These are phyloP conservation scores for Myotis pilosus DNA, from an alignment of 2,797 vertebrate genomes.

Conservation along the genomic window DNA sequence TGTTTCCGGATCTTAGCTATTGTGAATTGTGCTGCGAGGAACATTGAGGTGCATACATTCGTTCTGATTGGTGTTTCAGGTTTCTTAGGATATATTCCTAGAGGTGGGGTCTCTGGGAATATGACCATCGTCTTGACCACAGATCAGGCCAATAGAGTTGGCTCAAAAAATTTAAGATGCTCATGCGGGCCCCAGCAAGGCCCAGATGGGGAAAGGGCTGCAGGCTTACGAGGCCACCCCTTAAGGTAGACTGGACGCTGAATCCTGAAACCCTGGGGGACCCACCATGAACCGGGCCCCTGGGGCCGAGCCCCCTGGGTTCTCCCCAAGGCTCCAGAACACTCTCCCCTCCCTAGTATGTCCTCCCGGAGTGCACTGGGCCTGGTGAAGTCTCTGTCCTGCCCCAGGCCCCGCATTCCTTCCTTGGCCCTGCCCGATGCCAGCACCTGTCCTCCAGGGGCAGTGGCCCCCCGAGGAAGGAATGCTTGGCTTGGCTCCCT, in stretches of 20 bases:
- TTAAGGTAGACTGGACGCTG: rapidly evolving
- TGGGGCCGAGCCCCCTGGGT: not conserved
- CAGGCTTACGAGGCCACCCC: no score
- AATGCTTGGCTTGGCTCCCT: not conserved
- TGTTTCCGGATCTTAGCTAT: no score
- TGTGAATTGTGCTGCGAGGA: no score
- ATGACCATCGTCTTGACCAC: not conserved
- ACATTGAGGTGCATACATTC: no score
- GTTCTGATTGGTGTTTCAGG: no score
- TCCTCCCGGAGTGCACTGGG: not conserved
- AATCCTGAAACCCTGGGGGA: not conserved
- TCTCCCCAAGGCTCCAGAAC: not conserved
- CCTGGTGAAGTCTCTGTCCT: not conserved
- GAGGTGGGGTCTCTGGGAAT: no score
- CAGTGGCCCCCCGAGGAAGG: not conserved
- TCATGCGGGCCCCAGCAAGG: not conserved
- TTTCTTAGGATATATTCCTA: no score
- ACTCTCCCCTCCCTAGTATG: not conserved
- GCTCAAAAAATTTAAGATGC: not conserved
- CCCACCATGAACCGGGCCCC: not conserved
- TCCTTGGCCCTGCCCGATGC: not conserved
- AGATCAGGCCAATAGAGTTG: not conserved
- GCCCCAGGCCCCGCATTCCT: slow-evolving; percentile 14
- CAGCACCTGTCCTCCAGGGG: slow-evolving; percentile 57
- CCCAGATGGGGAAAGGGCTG: not conserved